Evolutionary conservation across 2,888 invertebrate species (phyloP).

Genomic region (Strigamia transsilvanica): DNA sequence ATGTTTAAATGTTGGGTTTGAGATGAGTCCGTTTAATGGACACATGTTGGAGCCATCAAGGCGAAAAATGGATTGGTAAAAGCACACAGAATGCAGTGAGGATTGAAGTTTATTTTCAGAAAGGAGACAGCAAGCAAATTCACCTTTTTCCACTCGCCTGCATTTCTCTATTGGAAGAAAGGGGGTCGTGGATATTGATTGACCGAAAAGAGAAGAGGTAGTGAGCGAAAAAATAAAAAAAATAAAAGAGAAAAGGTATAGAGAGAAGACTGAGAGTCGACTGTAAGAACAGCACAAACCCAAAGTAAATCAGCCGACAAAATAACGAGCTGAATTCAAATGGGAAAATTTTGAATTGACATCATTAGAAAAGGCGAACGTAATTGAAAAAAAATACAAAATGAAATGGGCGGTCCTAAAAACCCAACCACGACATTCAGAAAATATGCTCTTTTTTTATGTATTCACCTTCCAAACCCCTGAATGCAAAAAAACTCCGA

Average conservation of each 20-base stretch:
- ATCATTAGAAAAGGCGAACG: constrained; percentile 42
- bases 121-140: constrained; percentile 47
- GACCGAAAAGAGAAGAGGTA: constrained; percentile 26
- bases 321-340: constrained; percentile 49
- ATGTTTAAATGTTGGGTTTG: not conserved
- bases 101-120: constrained; percentile 37
- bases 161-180: constrained; percentile 29
- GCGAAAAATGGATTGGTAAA: constrained; percentile 41
- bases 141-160: constrained; percentile 52
- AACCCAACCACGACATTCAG: constrained; percentile 2
- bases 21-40: constrained; percentile 1
- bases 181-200: constrained; percentile 42
- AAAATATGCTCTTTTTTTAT: not conserved
- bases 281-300: constrained; percentile 34
- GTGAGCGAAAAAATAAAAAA: not conserved
- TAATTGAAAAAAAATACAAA: constrained; percentile 40
- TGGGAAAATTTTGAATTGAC: constrained; percentile 47
- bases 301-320: constrained; percentile 49
- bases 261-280: not conserved
- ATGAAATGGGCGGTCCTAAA: constrained; percentile 12
- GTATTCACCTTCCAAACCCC: not conserved
- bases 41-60: constrained; percentile 27
- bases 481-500: not conserved
- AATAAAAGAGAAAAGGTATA: not conserved
- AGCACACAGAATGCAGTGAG: not conserved